Percentiles rank a stretch among this genome's conserved stretches.
phyloP scores from a whole-genome alignment of 2,797 vertebrate species.

The Crenichthys baileyi region DNA sequence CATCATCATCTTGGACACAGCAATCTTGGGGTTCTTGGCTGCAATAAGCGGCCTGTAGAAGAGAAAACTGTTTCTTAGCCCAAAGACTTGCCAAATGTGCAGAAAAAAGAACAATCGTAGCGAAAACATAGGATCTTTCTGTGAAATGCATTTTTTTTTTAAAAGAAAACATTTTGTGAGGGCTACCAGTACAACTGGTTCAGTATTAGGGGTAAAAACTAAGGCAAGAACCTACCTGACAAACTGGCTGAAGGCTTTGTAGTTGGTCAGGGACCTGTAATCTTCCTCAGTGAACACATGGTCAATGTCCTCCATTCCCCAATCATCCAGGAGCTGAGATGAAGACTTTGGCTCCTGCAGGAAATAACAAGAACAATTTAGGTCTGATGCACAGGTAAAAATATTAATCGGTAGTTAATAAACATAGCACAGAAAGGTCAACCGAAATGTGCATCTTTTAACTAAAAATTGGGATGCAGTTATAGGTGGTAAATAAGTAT shows the following conservation, averaged over 20 bases:
- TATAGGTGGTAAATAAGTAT: not conserved
- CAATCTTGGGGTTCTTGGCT: conserved; percentile 98
- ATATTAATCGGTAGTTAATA: not conserved
- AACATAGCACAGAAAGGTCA: not conserved
- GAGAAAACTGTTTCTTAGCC: not conserved
- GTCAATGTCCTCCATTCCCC: conserved; percentile 99
- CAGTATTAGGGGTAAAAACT: not conserved
- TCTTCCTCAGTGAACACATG: conserved; percentile 96
- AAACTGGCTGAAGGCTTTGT: conserved; percentile 98
- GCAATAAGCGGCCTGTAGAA: conserved; percentile 91
- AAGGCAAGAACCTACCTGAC: conserved; percentile 83
- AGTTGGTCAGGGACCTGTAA: conserved; percentile 96
- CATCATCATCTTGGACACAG: conserved; percentile 99
- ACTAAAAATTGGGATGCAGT: not conserved
- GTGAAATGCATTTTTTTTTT: not conserved
- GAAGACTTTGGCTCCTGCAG: conserved; percentile 95
- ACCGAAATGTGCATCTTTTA: not conserved
- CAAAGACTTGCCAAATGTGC: not conserved
- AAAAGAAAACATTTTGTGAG: not conserved
- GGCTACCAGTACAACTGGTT: not conserved
- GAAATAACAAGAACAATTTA: conserved; percentile 9
- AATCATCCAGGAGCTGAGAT: conserved; percentile 94
- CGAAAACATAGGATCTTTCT: not conserved
- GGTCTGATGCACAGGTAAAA: not conserved
- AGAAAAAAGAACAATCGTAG: not conserved